Evolutionary conservation across 1,140 invertebrate species (phyloP), one percentile per base, ranked within the genome.

Genomic region (Orius insidiosus): DNA sequence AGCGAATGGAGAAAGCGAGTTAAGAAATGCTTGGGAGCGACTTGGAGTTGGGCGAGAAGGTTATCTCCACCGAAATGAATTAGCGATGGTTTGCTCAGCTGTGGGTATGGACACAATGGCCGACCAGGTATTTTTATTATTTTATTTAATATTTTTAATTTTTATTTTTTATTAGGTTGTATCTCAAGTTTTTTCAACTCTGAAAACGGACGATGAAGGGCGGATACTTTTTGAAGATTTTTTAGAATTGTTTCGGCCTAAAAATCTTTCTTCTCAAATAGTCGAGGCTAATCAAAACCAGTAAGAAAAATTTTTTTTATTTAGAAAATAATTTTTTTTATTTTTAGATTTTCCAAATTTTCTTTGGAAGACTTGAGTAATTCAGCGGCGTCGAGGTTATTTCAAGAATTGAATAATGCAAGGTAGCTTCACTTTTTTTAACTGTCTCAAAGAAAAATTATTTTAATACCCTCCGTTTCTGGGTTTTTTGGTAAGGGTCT

Each of bases 141-240:
- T 15, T 16, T 48, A 18, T 43, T 8, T 9, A 39, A 14, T 7
- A 9, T 39, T 39, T n/a, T n/a, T n/a, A n/a, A n/a, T n/a, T n/a
- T n/a, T n/a, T n/a, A 36, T 37, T 36, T 24, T 51, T 36, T 54
- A 53, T 10, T 51, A 72, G 70, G 63, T 68, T 37, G 63, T 78
- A 11, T 60, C 71, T 48, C 70, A 79, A 52, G 62, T 82, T 10
- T 81, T 80, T 57, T 68, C 74, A 31, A 74, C 75, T 52, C 59
- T 80, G 5, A 71, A 76, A 53, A 58, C 66, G 8, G 74, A 80
- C 56, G 62, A 65, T 42, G 73, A 81, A 61, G 73, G 74, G 9
- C 63, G 67, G 48, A 76, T 81, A 31, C 75, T 68, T 54, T 76
- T 80, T 54, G 66, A 74, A 31, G 76, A 81, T 53, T 76, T 81